phyloP scores from a whole-genome alignment of 2,797 vertebrate genomes.

The Ataeniobius toweri region DNA sequence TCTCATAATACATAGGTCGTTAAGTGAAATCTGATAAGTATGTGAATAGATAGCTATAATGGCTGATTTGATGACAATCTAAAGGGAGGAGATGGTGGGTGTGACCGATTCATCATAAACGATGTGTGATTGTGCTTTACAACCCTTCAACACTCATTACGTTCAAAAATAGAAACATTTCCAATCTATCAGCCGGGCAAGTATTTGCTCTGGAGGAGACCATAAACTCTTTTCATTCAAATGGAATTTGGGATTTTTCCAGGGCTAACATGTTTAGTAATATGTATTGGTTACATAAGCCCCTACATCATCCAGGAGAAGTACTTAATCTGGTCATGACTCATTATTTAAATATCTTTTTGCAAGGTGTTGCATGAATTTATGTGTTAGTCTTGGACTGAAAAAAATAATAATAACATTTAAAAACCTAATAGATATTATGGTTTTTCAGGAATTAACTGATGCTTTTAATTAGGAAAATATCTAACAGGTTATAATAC shows the following conservation, averaged over 20 bases:
- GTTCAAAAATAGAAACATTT: background rate
- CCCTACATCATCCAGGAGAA: background rate
- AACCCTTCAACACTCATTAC: background rate
- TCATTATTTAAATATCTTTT: background rate
- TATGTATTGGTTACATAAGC: background rate
- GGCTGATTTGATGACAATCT: background rate
- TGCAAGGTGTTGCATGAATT: background rate
- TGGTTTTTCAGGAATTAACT: background rate
- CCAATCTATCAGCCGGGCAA: background rate
- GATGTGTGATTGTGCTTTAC: background rate
- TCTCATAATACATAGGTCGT: conserved; percentile 1
- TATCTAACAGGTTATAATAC: background rate
- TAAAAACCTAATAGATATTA: background rate
- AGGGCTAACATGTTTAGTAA: background rate
- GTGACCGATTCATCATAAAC: conserved; percentile 8
- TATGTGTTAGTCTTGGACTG: background rate
- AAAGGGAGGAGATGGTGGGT: background rate
- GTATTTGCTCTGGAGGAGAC: conserved; percentile 10
- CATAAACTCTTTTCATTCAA: background rate
- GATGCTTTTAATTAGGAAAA: background rate
- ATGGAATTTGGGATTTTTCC: background rate
- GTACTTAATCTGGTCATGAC: background rate
- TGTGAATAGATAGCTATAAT: background rate
- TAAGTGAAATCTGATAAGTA: conserved; percentile 7
- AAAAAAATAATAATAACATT: background rate